Evolutionary conservation across 2,113 vertebrate genomes (phyloP), one percentile per base, ranked within the genome.

Genomic region (Chionodraco myersi): DNA sequence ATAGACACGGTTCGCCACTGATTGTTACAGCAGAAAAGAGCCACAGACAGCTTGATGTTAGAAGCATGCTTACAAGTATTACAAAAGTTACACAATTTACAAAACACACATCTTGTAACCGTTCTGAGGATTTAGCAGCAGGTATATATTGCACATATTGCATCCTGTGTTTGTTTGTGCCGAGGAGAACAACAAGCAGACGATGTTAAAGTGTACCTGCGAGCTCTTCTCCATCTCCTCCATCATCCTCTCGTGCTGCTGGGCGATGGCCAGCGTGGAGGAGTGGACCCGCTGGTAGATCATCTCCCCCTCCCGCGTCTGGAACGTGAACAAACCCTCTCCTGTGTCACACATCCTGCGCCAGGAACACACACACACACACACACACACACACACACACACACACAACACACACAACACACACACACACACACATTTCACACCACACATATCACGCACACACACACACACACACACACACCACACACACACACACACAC

Each of bases 311-410:
- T 99, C 98, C 87, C 97, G 94, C 48, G 98, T 99, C 92, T 99
- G 98, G 94, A 99, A 99, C 80, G 98, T 99, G 96, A 99, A 99
- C 74, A 99, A 94, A 85, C 98, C 98, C 95, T 99, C 98, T 91
- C 98, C 98, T 45, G 98, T 99, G 94, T 99, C 98, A 94, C 98
- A 99, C 98, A 99, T 99, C 95, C 98, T 99, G 94, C n/a, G 89
- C 93, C 89, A 91, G 85, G 82, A 89, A 91, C 86, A 91, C 86
- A 21, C 36, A 7, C 36, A 41, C 30, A 91, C 86, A 91, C 86
- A 86, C 82, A 88, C 85, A 89, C 76, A 86, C 52, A 92, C 53
- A 89, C 69, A 72, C 36, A 36, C 52, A 92, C 53, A 89, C 69
- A 72, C 36, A 36, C 36, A 36, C 36, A 21, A 21, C 21, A 21